phyloP scores from a whole-genome alignment of 2,797 vertebrate species.

The Danio choprae region DNA sequence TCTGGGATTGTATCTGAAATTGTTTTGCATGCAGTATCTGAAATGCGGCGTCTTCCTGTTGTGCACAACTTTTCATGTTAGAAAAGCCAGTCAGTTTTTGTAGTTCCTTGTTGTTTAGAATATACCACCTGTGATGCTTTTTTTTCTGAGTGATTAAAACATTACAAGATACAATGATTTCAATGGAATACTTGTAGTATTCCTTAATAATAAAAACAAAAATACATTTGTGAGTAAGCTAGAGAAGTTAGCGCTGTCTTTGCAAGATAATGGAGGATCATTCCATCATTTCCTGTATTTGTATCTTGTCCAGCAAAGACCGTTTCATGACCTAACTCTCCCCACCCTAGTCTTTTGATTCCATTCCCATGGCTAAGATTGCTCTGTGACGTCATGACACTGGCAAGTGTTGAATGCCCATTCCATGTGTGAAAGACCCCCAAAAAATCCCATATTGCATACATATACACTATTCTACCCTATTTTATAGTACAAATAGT shows the following conservation, averaged over 20 bases:
- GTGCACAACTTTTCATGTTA: not conserved
- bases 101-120: not conserved
- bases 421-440: conserved; percentile 40
- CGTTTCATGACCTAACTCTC: not conserved
- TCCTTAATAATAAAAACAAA: too few species aligned
- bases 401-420: conserved; percentile 42
- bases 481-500: too few species aligned
- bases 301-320: not conserved
- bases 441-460: not conserved
- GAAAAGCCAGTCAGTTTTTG: too few species aligned
- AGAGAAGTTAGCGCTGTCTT: conserved; percentile 2
- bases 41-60: not conserved
- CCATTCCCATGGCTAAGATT: conserved; percentile 33
- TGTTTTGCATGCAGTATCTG: conserved; percentile 8
- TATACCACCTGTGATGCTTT: not conserved
- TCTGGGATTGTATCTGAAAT: not conserved
- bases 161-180: not conserved
- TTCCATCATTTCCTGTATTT: conserved; percentile 17
- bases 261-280: not conserved
- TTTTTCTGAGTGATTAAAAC: not conserved
- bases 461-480: too few species aligned
- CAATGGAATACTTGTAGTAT: not conserved
- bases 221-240: too few species aligned
- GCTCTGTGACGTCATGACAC: conserved; percentile 38
- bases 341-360: conserved; percentile 25